phyloP scores from a whole-genome alignment of 2,888 invertebrate species.

The Scaeva pyrastri region DNA sequence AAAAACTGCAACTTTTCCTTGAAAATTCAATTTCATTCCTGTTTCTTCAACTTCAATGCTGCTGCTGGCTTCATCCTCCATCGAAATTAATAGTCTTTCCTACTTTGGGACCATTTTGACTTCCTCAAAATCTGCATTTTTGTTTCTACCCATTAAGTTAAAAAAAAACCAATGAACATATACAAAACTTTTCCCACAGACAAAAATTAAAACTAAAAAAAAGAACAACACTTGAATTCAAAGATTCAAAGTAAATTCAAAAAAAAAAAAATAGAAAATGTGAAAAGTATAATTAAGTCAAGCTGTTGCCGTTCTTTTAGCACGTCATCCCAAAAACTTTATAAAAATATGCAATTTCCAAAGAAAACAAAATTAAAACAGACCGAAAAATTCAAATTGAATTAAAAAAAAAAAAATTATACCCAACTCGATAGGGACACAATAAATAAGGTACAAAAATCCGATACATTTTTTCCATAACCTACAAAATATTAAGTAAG shows the following conservation, averaged over 20 bases:
- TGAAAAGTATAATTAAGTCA: constrained; percentile 31
- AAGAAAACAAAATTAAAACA: background rate
- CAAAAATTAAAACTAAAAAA: background rate
- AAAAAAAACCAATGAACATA: background rate
- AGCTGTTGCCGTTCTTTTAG: constrained; percentile 34
- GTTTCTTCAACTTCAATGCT: no score
- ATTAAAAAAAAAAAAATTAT: constrained; percentile 7
- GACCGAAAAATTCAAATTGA: background rate
- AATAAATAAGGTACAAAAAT: constrained; percentile 6
- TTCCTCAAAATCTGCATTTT: constrained; percentile 12
- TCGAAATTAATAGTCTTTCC: background rate
- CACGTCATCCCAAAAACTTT: constrained; percentile 24
- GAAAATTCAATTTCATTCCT: background rate
- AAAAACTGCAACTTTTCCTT: background rate
- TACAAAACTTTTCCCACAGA: constrained; percentile 7
- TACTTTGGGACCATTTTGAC: background rate
- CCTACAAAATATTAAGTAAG: background rate
- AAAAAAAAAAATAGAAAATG: no score
- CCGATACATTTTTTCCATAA: background rate
- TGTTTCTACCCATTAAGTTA: background rate
- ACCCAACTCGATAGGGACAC: constrained; percentile 1
- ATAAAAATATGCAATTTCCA: constrained; percentile 21
- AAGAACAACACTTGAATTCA: background rate
- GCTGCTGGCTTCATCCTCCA: no score
- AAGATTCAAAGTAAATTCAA: constrained; percentile 8